These are phyloP conservation scores for Heteropelma amictum DNA, from an alignment of 2,888 invertebrate genomes.

Conservation along the genomic window DNA sequence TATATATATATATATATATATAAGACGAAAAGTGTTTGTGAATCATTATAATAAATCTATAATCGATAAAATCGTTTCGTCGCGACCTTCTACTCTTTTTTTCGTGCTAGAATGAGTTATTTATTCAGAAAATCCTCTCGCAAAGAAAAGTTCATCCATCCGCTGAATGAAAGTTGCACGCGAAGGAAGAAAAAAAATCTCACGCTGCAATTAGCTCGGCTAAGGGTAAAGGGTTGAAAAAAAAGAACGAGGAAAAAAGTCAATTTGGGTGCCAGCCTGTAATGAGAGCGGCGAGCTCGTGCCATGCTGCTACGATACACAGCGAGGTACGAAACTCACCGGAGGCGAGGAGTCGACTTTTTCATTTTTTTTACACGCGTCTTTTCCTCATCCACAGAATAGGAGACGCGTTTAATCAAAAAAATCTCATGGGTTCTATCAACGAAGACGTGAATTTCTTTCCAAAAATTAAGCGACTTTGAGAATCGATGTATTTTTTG, in stretches of 20 bases:
- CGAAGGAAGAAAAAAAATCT: not conserved
- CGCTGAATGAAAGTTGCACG: not conserved
- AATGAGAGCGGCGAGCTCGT: conserved; percentile 16
- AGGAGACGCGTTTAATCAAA: no score
- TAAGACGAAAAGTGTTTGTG: conserved; percentile 30
- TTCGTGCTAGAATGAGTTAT: no score
- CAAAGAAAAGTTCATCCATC: not conserved
- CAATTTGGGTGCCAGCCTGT: conserved; percentile 29
- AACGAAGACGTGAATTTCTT: no score
- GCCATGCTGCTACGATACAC: conserved; percentile 12
- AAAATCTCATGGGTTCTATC: no score
- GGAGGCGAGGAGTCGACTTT: not conserved
- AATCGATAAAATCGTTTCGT: conserved; percentile 5
- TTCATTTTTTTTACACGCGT: no score
- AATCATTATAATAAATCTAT: conserved; percentile 43
- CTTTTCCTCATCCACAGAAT: not conserved
- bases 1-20: conserved; percentile 13
- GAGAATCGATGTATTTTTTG: no score
- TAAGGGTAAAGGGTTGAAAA: not conserved
- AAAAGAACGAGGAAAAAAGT: not conserved
- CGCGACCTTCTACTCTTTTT: no score
- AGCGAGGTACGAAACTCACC: conserved; percentile 5
- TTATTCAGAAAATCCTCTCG: not conserved
- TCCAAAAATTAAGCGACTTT: no score
- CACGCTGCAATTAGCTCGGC: not conserved